phyloP scores from a whole-genome alignment of 92 coral and sea anemone genomes.

The Phenganax subtilis region DNA sequence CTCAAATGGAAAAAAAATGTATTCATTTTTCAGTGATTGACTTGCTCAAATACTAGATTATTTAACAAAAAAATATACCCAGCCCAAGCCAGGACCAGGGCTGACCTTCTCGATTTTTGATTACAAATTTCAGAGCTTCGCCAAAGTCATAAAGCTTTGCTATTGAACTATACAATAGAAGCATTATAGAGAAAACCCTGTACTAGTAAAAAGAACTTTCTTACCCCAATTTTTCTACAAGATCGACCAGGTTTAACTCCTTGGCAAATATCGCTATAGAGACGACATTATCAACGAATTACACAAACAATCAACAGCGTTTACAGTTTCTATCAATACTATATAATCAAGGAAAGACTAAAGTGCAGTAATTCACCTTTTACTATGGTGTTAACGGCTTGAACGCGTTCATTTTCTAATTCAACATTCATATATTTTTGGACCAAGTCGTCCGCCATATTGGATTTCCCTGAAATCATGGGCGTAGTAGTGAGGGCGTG shows the following conservation, averaged over 20 bases:
- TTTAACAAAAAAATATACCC: too few relatives aligned
- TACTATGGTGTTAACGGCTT: slow-evolving; percentile 1
- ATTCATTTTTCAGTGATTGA: too few relatives aligned
- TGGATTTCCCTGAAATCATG: background rate
- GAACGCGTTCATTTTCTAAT: background rate
- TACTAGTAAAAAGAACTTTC: background rate
- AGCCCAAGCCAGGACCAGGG: too few relatives aligned
- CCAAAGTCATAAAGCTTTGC: too few relatives aligned
- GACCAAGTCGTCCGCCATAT: slow-evolving; percentile 24
- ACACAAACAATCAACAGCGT: background rate
- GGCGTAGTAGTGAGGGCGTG: slow-evolving; percentile 3
- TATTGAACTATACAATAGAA: too few relatives aligned
- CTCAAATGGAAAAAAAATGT: too few relatives aligned
- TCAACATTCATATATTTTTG: slow-evolving; percentile 31
- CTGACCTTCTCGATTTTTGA: too few relatives aligned
- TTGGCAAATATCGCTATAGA: slow-evolving; percentile 45
- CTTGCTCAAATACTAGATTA: too few relatives aligned
- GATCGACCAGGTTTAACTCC: slow-evolving; percentile 41
- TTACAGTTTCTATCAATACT: background rate
- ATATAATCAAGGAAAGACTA: background rate
- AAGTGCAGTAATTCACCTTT: background rate
- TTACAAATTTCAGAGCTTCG: too few relatives aligned
- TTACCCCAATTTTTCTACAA: slow-evolving; percentile 67
- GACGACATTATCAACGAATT: background rate
- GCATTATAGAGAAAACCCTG: too few relatives aligned